phyloP scores from a whole-genome alignment of 2,888 invertebrate genomes.

The Pyrrhosoma nymphula region DNA sequence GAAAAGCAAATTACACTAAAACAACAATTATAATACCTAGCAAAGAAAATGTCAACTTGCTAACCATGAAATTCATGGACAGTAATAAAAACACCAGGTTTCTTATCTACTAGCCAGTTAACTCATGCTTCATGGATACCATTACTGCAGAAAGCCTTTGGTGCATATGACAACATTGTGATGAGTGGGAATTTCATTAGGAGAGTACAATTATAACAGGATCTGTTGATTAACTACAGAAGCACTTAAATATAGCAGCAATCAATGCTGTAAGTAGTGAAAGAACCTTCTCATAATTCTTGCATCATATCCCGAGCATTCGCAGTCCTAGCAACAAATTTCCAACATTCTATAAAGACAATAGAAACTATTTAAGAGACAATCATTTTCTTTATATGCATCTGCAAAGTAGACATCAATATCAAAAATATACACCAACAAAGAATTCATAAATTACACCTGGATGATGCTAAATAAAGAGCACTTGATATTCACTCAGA shows the following conservation, averaged over 20 bases:
- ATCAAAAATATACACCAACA: neutral
- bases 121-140: neutral
- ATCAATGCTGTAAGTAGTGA: neutral
- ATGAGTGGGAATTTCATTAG: neutral
- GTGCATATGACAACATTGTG: neutral
- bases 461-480: neutral
- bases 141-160: neutral
- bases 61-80: conserved; percentile 72
- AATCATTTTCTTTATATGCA: neutral
- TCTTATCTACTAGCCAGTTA: neutral
- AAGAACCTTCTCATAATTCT: neutral
- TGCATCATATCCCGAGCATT: neutral
- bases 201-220: neutral
- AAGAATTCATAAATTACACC: neutral
- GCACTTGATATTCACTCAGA: neutral
- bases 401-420: neutral
- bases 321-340: neutral
- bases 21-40: conserved; percentile 1
- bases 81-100: neutral
- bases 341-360: neutral
- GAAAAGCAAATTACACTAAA: conserved; percentile 37
- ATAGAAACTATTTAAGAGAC: neutral
- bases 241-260: neutral
- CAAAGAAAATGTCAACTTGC: conserved; percentile 66
- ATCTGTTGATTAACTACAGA: neutral